phyloP scores from a whole-genome alignment of 2,888 invertebrate species.

The Ectemnius continuus region DNA sequence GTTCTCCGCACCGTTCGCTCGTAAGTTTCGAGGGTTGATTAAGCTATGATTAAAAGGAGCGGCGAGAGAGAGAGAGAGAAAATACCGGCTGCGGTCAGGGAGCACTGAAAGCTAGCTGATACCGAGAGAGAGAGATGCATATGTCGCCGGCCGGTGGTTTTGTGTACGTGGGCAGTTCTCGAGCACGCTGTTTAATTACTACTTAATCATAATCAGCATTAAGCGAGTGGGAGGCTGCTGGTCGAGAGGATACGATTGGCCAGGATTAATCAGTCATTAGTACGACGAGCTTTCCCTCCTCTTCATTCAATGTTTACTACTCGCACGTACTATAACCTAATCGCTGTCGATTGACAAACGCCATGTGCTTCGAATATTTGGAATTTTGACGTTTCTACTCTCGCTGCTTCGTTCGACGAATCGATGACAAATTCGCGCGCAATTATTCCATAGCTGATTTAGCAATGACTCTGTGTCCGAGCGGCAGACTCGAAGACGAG shows the following conservation, averaged over 20 bases:
- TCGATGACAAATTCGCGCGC: too few relatives aligned
- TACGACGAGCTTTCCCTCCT: too few relatives aligned
- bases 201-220: too few relatives aligned
- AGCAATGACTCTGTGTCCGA: too few relatives aligned
- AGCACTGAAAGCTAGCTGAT: slow-evolving; percentile 19
- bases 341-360: slow-evolving; percentile 27
- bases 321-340: slow-evolving; percentile 20
- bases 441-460: too few relatives aligned
- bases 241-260: too few relatives aligned
- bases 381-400: neutral
- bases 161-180: slow-evolving; percentile 70
- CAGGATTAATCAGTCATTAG: too few relatives aligned
- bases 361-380: slow-evolving; percentile 23
- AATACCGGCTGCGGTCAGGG: slow-evolving; percentile 1
- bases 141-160: slow-evolving; percentile 70
- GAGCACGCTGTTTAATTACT: neutral
- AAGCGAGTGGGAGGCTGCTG: too few relatives aligned
- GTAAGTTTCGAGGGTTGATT: slow-evolving; percentile 22
- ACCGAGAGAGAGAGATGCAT: slow-evolving; percentile 39
- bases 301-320: too few relatives aligned
- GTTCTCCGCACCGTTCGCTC: slow-evolving; percentile 37
- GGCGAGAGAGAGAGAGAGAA: slow-evolving; percentile 35
- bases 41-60: neutral
- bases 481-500: too few relatives aligned
- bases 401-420: neutral